Evolutionary conservation across 1,140 invertebrate species (phyloP).

Genomic region (Halictus rubicundus): DNA sequence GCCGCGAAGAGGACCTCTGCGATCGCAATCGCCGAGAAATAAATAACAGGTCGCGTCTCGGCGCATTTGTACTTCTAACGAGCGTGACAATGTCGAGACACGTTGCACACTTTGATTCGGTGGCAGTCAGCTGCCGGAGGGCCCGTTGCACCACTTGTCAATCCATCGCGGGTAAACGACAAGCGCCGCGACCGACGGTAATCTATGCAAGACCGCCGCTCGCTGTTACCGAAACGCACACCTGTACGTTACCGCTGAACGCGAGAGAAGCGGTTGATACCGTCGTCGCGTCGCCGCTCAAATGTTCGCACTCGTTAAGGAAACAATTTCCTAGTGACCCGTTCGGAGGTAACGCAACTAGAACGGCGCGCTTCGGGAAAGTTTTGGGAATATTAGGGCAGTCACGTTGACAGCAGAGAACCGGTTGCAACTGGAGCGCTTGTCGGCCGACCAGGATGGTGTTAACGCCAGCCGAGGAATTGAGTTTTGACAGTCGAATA

Average conservation of each 20-base stretch:
- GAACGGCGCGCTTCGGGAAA: slow-evolving; percentile 14
- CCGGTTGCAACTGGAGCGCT: slow-evolving; percentile 31
- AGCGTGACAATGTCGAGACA: slow-evolving; percentile 43
- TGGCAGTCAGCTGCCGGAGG: slow-evolving; percentile 55
- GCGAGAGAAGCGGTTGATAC: not conserved
- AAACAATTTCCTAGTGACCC: slow-evolving; percentile 5
- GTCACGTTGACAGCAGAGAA: not conserved
- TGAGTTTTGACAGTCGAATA: not conserved
- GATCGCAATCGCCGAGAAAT: slow-evolving; percentile 30
- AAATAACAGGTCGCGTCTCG: slow-evolving; percentile 24
- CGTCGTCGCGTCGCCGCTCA: not conserved
- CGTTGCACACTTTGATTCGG: slow-evolving; percentile 44
- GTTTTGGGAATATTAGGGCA: slow-evolving; percentile 8
- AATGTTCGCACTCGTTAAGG: not conserved
- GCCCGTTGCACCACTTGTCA: slow-evolving; percentile 44
- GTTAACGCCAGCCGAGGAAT: not conserved
- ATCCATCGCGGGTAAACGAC: slow-evolving; percentile 31
- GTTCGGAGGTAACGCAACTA: slow-evolving; percentile 3
- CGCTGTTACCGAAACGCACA: slow-evolving; percentile 30
- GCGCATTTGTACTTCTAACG: slow-evolving; percentile 34
- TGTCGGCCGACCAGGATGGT: not conserved
- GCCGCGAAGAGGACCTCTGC: slow-evolving; percentile 13
- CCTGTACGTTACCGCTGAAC: slow-evolving; percentile 34
- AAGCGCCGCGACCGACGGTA: slow-evolving; percentile 43
- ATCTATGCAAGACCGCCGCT: slow-evolving; percentile 56